Evolutionary conservation across 2,888 invertebrate species (phyloP), one percentile per base, ranked within the genome.

Genomic region (Leptogaster cylindrica): DNA sequence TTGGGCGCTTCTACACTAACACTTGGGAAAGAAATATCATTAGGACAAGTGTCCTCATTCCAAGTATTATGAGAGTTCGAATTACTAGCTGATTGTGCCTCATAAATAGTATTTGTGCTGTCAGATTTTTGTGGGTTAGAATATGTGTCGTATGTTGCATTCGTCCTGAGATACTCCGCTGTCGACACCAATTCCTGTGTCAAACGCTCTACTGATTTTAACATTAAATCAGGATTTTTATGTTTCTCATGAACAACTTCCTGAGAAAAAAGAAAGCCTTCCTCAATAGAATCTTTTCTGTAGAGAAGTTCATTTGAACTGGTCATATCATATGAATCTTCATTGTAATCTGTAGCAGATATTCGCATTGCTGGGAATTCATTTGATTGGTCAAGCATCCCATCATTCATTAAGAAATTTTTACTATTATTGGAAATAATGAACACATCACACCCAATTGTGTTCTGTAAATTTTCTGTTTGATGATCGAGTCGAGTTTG

Each of bases 1-100:
- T 89, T 82, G 0, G 91, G 92, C 0, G 88, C 88, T 31, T 90
- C 89, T 28, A 89, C 87, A 72, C 91, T 91, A 65, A 92, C 87
- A 55, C 90, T 92, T 0, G 92, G 92, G 77, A 92, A 92, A 0
- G 92, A 90, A 28, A 90, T 83, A 76, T 91, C 91, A 77, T 91
- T 90, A 0, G 89, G 89, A 61, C 88, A 88, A 1, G 89, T 88
- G 77, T 91, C 89, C 65, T 92, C 92, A 75, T 90, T 91, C 92
- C 92, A 92, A 0, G 91, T 91, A 76, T 90, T 90, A 70, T 78
- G 76, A 5, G 76, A 74, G 39, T 74, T 50, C 7, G 48, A 36
- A 36, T 46, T 58, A 10, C 46, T 50, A 8, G 44, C 65, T 12
- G 61, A 65, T 55, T 73, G 65, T 66, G 70, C 33, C 23, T 69